These are phyloP conservation scores for Heliconius aoede DNA, from an alignment of 2,888 invertebrate species.

Conservation along the genomic window DNA sequence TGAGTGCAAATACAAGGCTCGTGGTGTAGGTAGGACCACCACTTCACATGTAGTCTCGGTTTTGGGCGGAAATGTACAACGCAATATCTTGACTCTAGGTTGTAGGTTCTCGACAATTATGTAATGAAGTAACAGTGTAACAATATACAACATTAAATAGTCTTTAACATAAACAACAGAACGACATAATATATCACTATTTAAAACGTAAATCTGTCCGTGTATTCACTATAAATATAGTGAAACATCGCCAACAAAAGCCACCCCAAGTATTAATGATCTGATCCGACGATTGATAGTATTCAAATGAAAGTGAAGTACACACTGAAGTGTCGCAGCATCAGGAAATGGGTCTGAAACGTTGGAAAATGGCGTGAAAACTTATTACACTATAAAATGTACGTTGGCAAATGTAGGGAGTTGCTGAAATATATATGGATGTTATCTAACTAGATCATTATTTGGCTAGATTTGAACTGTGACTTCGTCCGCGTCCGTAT, in stretches of 20 bases:
- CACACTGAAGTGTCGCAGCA: constrained; percentile 19
- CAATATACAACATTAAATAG: background rate
- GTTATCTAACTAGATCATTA: background rate
- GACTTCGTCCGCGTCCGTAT: too few relatives aligned
- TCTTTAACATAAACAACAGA: background rate
- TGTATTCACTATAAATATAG: constrained; percentile 5
- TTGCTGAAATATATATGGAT: background rate
- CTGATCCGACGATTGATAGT: constrained; percentile 22
- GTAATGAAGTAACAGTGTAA: background rate
- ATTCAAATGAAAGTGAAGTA: constrained; percentile 19
- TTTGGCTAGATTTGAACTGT: too few relatives aligned
- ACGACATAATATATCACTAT: background rate
- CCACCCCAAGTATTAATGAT: constrained; percentile 18
- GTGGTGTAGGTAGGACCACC: too few relatives aligned
- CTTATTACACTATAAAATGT: background rate
- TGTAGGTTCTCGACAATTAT: too few relatives aligned
- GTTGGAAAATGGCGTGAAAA: background rate
- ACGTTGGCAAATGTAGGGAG: too few relatives aligned
- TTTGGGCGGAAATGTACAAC: too few relatives aligned
- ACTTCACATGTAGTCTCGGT: too few relatives aligned
- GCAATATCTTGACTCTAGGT: too few relatives aligned
- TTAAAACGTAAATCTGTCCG: background rate
- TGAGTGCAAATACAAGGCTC: too few relatives aligned
- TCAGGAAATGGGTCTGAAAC: background rate
- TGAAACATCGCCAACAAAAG: constrained; percentile 9